phyloP scores from a whole-genome alignment of 1,140 invertebrate genomes.

The Sipha flava region DNA sequence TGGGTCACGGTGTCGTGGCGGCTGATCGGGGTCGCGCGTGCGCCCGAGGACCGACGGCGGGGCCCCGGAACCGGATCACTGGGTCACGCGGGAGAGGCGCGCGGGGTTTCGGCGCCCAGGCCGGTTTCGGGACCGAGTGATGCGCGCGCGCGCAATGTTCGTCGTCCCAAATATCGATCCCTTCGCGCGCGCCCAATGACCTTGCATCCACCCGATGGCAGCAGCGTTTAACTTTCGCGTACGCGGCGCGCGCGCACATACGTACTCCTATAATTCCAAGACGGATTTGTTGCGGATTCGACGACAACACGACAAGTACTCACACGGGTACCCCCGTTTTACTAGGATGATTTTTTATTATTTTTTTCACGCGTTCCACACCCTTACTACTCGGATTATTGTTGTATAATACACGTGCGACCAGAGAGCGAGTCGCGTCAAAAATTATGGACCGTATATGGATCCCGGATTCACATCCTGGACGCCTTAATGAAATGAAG shows the following conservation, averaged over 20 bases:
- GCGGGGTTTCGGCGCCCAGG: not conserved
- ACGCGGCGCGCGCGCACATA: not conserved
- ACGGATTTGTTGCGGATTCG: not conserved
- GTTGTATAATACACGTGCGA: too few relatives aligned
- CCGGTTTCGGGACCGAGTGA: not conserved
- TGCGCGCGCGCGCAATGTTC: not conserved
- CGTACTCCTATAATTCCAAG: not conserved
- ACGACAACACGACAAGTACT: not conserved
- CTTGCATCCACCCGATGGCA: not conserved
- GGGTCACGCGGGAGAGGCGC: not conserved
- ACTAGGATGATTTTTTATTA: too few relatives aligned
- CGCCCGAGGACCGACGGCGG: not conserved
- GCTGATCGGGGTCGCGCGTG: not conserved
- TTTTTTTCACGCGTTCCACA: too few relatives aligned
- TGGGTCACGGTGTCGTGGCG: not conserved
- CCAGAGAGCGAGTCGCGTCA: too few relatives aligned
- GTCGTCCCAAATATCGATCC: not conserved
- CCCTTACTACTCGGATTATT: too few relatives aligned
- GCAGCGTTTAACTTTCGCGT: not conserved
- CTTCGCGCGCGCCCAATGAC: not conserved
- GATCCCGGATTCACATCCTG: too few relatives aligned
- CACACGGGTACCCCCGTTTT: too few relatives aligned
- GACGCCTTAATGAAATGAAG: too few relatives aligned
- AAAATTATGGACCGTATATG: too few relatives aligned
- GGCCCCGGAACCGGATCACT: constrained; percentile 21